Conservation (phyloP, 2,888 invertebrate genomes). For the Aphidius colemani region DNA sequence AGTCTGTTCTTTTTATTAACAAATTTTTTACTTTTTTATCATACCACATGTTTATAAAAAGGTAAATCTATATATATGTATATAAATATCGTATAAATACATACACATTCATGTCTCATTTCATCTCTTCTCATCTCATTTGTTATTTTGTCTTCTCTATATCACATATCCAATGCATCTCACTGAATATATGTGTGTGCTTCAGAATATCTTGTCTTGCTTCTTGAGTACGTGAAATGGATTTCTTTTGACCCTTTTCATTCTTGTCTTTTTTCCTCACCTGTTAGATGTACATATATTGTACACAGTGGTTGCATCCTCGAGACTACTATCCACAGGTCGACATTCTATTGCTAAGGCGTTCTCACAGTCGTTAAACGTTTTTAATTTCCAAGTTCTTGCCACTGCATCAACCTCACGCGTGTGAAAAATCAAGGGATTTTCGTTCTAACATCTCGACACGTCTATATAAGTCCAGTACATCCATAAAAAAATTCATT, state of each 20-base stretch:
- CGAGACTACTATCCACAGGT: conserved; percentile 23
- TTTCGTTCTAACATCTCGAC: conserved; percentile 10
- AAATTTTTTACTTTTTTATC: neutral
- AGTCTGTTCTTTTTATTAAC: neutral
- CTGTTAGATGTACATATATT: neutral
- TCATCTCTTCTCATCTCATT: neutral
- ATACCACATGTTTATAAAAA: conserved; percentile 6
- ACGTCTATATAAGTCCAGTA: too few species aligned
- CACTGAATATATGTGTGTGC: neutral
- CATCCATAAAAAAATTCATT: too few species aligned
- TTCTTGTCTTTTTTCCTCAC: too few species aligned
- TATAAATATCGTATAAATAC: conserved; percentile 3
- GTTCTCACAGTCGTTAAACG: conserved; percentile 46
- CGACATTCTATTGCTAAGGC: conserved; percentile 37
- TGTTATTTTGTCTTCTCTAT: conserved; percentile 8
- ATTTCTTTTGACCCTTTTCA: conserved; percentile 8
- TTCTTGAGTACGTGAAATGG: conserved; percentile 5
- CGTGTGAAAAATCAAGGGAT: conserved; percentile 25
- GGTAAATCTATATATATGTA: neutral
- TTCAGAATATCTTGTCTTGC: neutral
- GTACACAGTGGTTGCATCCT: neutral
- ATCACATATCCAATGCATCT: neutral
- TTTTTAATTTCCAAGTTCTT: conserved; percentile 42
- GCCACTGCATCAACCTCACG: neutral
- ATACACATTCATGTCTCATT: neutral